Conservation (phyloP, 1,140 invertebrate genomes). For the Lucilia cuprina region DNA sequence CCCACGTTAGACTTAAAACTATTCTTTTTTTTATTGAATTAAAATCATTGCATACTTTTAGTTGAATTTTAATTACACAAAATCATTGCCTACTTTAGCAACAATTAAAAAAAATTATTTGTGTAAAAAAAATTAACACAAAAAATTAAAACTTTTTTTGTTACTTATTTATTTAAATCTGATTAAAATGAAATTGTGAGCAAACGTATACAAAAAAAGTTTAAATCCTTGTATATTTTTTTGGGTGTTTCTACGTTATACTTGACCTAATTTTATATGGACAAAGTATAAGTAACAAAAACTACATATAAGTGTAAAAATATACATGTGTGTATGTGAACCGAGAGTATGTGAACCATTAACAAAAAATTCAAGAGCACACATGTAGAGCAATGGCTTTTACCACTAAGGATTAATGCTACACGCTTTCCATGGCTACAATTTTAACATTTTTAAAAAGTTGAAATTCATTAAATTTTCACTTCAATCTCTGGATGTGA, state of each 20-base stretch:
- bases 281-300: no score
- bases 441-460: constrained; percentile 2
- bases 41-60: constrained; percentile 26
- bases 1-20: no score
- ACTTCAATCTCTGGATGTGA: background rate
- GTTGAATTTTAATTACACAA: background rate
- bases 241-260: background rate
- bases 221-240: background rate
- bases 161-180: constrained; percentile 9
- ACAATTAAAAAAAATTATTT: background rate
- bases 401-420: constrained; percentile 3
- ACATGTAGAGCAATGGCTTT: background rate
- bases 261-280: background rate
- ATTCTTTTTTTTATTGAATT: constrained; percentile 13
- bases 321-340: background rate
- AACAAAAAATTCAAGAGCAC: constrained; percentile 5
- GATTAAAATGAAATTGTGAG: background rate
- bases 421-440: background rate
- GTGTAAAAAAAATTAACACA: background rate
- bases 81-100: background rate
- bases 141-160: background rate
- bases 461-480: constrained; percentile 8
- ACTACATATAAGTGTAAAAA: no score
- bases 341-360: background rate
- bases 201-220: background rate